phyloP scores from a whole-genome alignment of 1,140 invertebrate species.

The Pseudachorutes palmiensis region DNA sequence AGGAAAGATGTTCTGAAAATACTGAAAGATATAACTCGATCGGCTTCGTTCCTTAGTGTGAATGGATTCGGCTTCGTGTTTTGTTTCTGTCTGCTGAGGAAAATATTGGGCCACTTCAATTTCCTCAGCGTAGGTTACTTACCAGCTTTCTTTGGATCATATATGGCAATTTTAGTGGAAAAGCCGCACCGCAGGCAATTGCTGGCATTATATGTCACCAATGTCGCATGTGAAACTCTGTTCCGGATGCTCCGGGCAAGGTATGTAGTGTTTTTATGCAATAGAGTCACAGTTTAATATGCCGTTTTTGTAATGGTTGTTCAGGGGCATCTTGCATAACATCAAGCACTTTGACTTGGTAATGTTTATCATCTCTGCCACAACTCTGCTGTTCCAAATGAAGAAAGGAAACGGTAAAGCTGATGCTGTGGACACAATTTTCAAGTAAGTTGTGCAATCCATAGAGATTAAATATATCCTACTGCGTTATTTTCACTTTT shows the following conservation, averaged over 20 bases:
- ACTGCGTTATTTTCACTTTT: no score
- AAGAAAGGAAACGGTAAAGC: conserved; percentile 31
- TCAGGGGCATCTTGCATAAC: conserved; percentile 30
- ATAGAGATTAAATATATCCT: not conserved
- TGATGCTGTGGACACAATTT: conserved; percentile 35
- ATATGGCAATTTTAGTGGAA: conserved; percentile 65
- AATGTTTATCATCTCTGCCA: conserved; percentile 25
- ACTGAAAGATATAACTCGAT: conserved; percentile 60
- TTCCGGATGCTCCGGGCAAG: conserved; percentile 62
- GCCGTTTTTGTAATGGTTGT: conserved; percentile 2
- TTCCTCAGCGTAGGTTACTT: conserved; percentile 59
- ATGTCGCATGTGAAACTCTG: conserved; percentile 68
- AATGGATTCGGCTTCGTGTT: conserved; percentile 63
- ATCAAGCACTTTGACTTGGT: conserved; percentile 37
- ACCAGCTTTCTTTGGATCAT: conserved; percentile 60
- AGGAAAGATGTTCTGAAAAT: conserved; percentile 56
- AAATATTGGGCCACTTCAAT: conserved; percentile 58
- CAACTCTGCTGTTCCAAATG: conserved; percentile 35
- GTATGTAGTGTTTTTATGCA: conserved; percentile 41
- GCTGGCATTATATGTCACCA: conserved; percentile 67
- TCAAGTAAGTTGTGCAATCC: conserved; percentile 24
- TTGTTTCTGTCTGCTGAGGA: conserved; percentile 60
- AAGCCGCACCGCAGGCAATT: conserved; percentile 59
- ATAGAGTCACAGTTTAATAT: not conserved
- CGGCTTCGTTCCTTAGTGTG: conserved; percentile 63